Evolutionary conservation across 2,888 invertebrate species (phyloP), one percentile per base, ranked within the genome.

Genomic region (Lomographa bimaculata): DNA sequence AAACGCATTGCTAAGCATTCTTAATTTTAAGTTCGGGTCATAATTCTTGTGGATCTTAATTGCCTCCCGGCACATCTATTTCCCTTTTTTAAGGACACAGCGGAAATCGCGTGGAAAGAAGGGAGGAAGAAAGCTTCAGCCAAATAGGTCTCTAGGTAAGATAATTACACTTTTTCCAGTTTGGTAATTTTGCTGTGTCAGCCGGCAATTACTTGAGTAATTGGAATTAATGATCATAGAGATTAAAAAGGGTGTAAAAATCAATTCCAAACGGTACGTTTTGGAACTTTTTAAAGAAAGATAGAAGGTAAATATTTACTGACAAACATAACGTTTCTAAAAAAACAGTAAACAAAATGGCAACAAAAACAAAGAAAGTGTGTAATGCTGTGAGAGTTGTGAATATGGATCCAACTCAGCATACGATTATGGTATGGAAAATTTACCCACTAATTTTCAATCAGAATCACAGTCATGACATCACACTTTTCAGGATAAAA

Each of bases 31-130:
- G 68, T 59, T 60, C 54, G 53, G 47, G 48, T 60, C 54, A 69
- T 73, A 74, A 73, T 71, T 77, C 62, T 66, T 60, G 57, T 60
- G 70, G 71, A 68, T 71, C 75, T 79, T 81, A 81, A 84, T 82
- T 83, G 73, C 79, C 69, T 56, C 60, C 62, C 65, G 59, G 65
- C 63, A 59, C 57, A 45, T 61, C 51, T 59, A 46, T 62, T 61
- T 63, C 71, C 73, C 64, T 67, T 69, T 71, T 74, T 78, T 71
- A 53, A 57, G 57, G 54, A 66, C 65, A 62, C 57, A 69, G 57
- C 75, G 82, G 81, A 83, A 84, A 84, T 84, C 81, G 71, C 71
- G 65, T 71, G 81, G 79, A 82, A 81, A 71, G 69, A 73, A 74
- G 64, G 71, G 76, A 76, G n/a, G n/a, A n/a, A n/a, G n/a, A n/a